A percentile compares a stretch with the other conserved stretches of the same genome.
phyloP scores from a whole-genome alignment of 2,113 vertebrate species.

The Esox niger region DNA sequence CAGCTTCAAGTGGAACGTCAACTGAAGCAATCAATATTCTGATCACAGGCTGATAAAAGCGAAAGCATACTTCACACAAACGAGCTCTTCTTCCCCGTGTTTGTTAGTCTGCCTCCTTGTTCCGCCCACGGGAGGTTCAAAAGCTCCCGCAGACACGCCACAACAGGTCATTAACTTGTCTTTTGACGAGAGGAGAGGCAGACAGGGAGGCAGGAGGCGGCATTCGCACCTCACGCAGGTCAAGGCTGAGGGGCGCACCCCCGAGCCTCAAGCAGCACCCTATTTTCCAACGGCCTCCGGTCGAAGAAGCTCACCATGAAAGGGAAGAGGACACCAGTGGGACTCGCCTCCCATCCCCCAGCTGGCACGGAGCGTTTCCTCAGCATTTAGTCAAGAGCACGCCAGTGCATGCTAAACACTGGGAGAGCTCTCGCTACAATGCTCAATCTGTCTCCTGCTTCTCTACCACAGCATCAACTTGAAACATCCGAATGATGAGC shows the following conservation, averaged over 20 bases:
- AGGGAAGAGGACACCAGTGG: no score
- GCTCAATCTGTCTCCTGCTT: constrained; percentile 5
- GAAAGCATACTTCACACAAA: background rate
- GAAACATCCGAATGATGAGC: no score
- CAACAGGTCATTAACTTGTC: constrained; percentile 40
- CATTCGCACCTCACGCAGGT: no score
- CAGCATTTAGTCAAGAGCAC: constrained; percentile 18
- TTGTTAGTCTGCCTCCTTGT: background rate
- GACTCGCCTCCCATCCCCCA: constrained; percentile 3
- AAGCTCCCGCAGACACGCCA: no score
- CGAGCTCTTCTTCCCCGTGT: background rate
- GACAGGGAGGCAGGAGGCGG: background rate
- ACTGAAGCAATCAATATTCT: background rate
- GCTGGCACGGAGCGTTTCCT: constrained; percentile 15
- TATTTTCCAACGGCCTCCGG: no score
- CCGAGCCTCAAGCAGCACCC: background rate
- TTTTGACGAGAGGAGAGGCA: constrained; percentile 41
- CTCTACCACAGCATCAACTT: background rate
- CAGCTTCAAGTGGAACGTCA: no score
- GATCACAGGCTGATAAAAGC: background rate
- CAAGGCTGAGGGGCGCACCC: background rate
- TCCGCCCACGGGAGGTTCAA: background rate
- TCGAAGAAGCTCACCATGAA: no score
- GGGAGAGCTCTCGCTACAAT: constrained; percentile 19
- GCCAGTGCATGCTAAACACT: constrained; percentile 26